Evolutionary conservation across 1,140 invertebrate genomes (phyloP).

Genomic region (Agrypnia vestita): DNA sequence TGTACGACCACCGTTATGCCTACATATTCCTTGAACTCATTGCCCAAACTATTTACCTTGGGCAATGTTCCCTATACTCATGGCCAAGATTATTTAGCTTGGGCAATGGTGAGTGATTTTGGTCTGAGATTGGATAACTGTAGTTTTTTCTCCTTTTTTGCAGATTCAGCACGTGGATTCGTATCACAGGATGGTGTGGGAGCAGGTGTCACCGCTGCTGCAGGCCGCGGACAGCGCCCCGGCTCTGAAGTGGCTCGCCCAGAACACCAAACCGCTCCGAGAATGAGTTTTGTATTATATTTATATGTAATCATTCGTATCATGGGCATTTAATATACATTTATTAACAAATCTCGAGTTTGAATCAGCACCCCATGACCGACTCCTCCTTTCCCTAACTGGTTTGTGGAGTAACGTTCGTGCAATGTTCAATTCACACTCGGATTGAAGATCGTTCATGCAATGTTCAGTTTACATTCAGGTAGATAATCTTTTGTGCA

Average conservation of each 20-base stretch:
- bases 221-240: conserved; percentile 75
- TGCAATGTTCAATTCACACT: not conserved
- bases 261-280: conserved; percentile 78
- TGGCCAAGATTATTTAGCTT: no score
- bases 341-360: not conserved
- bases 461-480: no score
- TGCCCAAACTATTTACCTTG: no score
- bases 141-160: conserved; percentile 42
- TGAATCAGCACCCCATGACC: not conserved
- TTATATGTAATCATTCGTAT: not conserved
- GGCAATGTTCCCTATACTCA: no score
- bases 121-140: not conserved
- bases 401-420: not conserved
- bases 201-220: conserved; percentile 81
- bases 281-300: not conserved
- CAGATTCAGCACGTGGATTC: conserved; percentile 83
- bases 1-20: no score
- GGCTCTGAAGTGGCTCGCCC: conserved; percentile 83
- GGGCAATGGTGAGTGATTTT: no score
- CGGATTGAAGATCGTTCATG: no score
- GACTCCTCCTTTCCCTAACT: not conserved
- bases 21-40: no score
- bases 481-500: not conserved
- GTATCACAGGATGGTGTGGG: conserved; percentile 83
- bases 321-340: not conserved